These are phyloP conservation scores for Drosophila rubida DNA, from an alignment of 2,888 invertebrate genomes.

Conservation along the genomic window DNA sequence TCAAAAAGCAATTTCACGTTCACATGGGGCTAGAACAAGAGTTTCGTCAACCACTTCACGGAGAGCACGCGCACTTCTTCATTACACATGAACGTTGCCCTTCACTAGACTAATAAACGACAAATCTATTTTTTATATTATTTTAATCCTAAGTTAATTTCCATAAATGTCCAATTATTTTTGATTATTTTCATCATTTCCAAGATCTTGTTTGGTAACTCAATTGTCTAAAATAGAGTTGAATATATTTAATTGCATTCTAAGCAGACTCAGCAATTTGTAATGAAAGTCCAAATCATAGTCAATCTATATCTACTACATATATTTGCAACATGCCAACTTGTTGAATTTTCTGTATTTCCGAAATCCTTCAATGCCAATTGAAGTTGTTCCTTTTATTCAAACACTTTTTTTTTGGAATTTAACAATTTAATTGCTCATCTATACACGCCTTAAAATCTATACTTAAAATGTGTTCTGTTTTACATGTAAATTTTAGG, in stretches of 20 bases:
- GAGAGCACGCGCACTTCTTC: slow-evolving; percentile 45
- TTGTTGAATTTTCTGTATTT: too few relatives aligned
- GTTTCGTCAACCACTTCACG: slow-evolving; percentile 76
- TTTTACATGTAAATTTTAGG: slow-evolving; percentile 60
- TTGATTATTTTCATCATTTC: too few relatives aligned
- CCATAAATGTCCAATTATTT: too few relatives aligned
- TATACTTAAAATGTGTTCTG: slow-evolving; percentile 46
- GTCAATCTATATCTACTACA: too few relatives aligned
- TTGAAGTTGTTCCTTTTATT: not conserved
- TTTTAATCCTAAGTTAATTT: not conserved
- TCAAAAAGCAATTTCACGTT: slow-evolving; percentile 69
- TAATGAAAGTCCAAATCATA: too few relatives aligned
- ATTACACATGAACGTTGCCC: slow-evolving; percentile 34
- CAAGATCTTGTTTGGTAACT: too few relatives aligned
- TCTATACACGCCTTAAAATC: slow-evolving; percentile 65
- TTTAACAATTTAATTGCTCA: slow-evolving; percentile 23
- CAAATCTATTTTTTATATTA: slow-evolving; percentile 1
- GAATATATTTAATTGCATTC: too few relatives aligned
- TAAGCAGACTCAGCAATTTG: too few relatives aligned
- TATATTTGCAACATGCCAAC: too few relatives aligned
- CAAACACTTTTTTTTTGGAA: slow-evolving; percentile 19
- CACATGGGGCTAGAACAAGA: slow-evolving; percentile 73
- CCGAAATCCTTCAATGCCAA: too few relatives aligned
- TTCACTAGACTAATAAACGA: slow-evolving; percentile 42
- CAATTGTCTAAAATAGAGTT: too few relatives aligned